A percentile compares a stretch with the other conserved stretches of the same genome.
These are phyloP conservation scores for Caenorhabditis sp. DNA, from an alignment of 2,888 invertebrate genomes.

Conservation along the genomic window DNA sequence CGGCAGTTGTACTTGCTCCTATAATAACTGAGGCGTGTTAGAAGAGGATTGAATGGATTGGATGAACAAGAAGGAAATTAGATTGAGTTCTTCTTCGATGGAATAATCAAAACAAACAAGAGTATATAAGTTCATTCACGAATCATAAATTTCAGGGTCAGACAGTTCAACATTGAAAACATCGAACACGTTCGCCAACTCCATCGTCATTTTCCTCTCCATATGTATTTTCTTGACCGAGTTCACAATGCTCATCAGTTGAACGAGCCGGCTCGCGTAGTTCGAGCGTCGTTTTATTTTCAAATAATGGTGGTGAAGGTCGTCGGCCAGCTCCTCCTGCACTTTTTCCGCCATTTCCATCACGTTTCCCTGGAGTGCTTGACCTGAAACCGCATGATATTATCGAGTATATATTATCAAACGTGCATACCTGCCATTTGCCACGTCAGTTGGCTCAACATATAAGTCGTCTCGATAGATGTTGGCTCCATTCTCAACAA, in stretches of 20 bases:
- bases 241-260: constrained; percentile 41
- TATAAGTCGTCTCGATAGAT: constrained; percentile 52
- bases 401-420: not conserved
- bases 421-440: constrained; percentile 28
- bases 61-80: not conserved
- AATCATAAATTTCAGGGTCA: constrained; percentile 26
- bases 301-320: constrained; percentile 35
- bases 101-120: too few relatives aligned
- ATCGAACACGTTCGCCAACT: constrained; percentile 34
- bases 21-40: not conserved
- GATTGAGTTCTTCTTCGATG: too few relatives aligned
- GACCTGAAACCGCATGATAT: constrained; percentile 3
- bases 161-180: constrained; percentile 43
- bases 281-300: constrained; percentile 20
- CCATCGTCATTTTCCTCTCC: constrained; percentile 26
- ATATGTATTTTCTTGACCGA: constrained; percentile 33
- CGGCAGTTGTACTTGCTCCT: not conserved
- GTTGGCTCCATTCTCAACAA: constrained; percentile 44
- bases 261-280: constrained; percentile 35
- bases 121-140: too few relatives aligned
- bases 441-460: constrained; percentile 57
- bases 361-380: constrained; percentile 34
- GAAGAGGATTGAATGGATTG: not conserved
- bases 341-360: constrained; percentile 30
- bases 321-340: constrained; percentile 32